Evolutionary conservation across 2,888 invertebrate genomes (phyloP).

Genomic region (Rhaphigaster nebulosa): DNA sequence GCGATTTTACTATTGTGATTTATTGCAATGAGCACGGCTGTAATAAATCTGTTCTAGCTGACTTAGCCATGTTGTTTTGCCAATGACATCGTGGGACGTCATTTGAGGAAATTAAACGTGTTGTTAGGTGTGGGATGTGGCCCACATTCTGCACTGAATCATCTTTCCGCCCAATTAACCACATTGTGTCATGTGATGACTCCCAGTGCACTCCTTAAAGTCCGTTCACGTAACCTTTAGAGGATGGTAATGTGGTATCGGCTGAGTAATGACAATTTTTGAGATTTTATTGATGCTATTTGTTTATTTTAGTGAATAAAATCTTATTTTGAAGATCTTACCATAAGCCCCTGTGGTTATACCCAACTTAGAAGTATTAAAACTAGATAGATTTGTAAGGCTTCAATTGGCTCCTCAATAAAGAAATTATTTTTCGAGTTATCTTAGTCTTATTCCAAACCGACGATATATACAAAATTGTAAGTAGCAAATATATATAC

Average conservation of each 20-base stretch:
- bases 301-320: too few relatives aligned
- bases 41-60: not conserved
- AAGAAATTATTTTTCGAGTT: too few relatives aligned
- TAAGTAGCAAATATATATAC: too few relatives aligned
- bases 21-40: not conserved
- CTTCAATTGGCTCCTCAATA: too few relatives aligned
- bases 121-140: constrained; percentile 32
- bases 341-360: too few relatives aligned
- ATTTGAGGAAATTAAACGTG: constrained; percentile 25
- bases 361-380: too few relatives aligned
- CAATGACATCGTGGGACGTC: not conserved
- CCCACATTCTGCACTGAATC: constrained; percentile 41
- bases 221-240: not conserved
- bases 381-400: too few relatives aligned
- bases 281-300: not conserved
- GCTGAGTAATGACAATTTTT: not conserved
- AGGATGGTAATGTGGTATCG: not conserved
- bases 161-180: constrained; percentile 31
- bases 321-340: too few relatives aligned
- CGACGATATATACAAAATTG: too few relatives aligned
- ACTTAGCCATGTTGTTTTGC: not conserved
- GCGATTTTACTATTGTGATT: not conserved
- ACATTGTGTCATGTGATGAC: constrained; percentile 37
- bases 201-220: constrained; percentile 12
- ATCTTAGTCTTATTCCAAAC: too few relatives aligned